A percentile compares a stretch with the other conserved stretches of the same genome.
Evolutionary conservation across 2,888 invertebrate species (phyloP).

Genomic region (Melolontha melolontha): DNA sequence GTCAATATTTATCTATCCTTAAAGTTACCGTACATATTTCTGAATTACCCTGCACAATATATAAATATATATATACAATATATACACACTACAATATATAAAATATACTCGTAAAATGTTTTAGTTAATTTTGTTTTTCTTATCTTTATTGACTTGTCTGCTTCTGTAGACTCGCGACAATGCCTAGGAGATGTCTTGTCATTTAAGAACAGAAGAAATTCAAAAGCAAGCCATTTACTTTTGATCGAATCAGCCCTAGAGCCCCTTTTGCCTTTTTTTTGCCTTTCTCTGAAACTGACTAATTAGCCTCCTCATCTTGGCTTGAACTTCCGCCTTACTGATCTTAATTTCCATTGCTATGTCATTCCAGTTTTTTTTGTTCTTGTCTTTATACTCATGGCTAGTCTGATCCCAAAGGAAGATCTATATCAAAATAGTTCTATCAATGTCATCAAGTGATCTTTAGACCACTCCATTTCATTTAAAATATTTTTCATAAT

Average conservation of each 20-base stretch:
- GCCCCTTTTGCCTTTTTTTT: slow-evolving; percentile 1
- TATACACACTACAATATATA: too few relatives aligned
- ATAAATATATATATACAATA: too few relatives aligned
- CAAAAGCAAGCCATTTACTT: neutral
- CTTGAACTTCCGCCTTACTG: too few relatives aligned
- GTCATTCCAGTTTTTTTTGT: neutral
- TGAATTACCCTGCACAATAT: too few relatives aligned
- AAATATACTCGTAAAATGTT: too few relatives aligned
- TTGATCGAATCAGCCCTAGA: neutral
- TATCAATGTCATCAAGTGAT: neutral
- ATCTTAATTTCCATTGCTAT: too few relatives aligned
- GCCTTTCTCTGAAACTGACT: neutral
- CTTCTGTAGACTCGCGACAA: too few relatives aligned
- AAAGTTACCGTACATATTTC: too few relatives aligned
- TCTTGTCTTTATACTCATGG: neutral
- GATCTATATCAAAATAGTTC: neutral
- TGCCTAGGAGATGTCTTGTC: neutral
- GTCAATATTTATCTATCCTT: too few relatives aligned
- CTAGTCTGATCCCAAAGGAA: slow-evolving; percentile 4
- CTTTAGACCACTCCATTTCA: slow-evolving; percentile 1
- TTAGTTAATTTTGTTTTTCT: neutral
- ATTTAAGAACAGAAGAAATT: neutral
- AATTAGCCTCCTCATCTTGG: too few relatives aligned
- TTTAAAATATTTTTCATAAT: too few relatives aligned
- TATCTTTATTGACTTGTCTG: neutral